Base-by-base conservation (phyloP, 2,797 vertebrate genomes). In the Glossophaga mutica region DNA sequence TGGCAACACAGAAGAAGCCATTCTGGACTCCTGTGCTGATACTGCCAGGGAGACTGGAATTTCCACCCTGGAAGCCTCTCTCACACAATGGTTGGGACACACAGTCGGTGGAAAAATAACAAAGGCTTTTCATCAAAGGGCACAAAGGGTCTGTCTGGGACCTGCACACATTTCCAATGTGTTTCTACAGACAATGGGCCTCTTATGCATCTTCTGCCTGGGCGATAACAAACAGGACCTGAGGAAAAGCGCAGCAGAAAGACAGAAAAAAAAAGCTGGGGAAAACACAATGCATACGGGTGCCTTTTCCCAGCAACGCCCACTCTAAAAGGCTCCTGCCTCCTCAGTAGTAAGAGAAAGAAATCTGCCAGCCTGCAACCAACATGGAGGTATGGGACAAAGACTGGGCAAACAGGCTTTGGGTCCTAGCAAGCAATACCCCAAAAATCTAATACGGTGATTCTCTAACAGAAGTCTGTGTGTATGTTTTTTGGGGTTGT, bases 111-210 rank as follows among this genome's bases (percentile, higher is more conserved):
- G 78, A 71, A 92, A 96, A 91, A 81, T 82, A 96, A 97, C 88
- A 97, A 96, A 97, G 86, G 4, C 90, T 94, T 95, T 97, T 97
- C 82, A 94, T 97, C 32, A 81, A 90, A 95, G 68, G 86, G 52
- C 71, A 97, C 97, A 98, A 97, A 96, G 96, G 78, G 67, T 46
- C 65, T 81, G 67, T 94, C 76, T 95, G 74, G 65, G 87, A 78
- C 65, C 93, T 81, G 44, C 26, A 86, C 87, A 87, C 44, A 94
- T 92, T 91, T 90, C 85, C 59, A 46, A 11, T 57, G 59, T 91
- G 76, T 77, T 90, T 32, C 65, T 74, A 89, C 1, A 90, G 81
- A 97, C 94, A 98, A 96, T 70, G 57, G 65, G 86, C 37, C 50
- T 73, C n/a, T 96, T 97, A 89, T 97, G 50, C 48, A 78, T 74